Base-by-base conservation (phyloP, 2,888 invertebrate genomes). In the Sphinx pinastri region DNA sequence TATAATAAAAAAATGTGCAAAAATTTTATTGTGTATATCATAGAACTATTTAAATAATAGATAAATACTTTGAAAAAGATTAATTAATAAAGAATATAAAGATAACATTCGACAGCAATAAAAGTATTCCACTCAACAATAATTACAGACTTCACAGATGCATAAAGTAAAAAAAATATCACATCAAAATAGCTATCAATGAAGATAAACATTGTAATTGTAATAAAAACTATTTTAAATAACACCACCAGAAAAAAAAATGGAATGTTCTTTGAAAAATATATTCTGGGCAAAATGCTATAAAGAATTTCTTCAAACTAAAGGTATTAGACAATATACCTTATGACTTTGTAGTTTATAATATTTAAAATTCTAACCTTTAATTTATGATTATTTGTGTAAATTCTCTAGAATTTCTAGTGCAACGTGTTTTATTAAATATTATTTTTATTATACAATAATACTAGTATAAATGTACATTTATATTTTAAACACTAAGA, bases 351-450 rank as follows among this genome's bases (percentile, higher is more conserved):
- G 16, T 63, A 49, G 16, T 49, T 19, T 47, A 63, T 47, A 49
- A 12, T 49, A 63, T 19, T 60, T 16, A 60, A 11, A n/a, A 49
- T 63, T 49, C 63, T 63, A 25, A 25, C 25, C 25, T 1, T 25
- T 49, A 12, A 8, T 49, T 10, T 47, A 60, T 13, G 12, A 13
- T 13, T 47, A 63, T 63, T 49, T 47, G 63, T 63, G 63, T 63
- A 47, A 16, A 45, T 47, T 45, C 47, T 47, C 63, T 63, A 63
- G 19, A 13, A 13, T 63, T 19, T 49, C 63, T 63, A 63, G 63
- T 63, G 63, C 47, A 63, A 47, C 16, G 19, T 63, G 25, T 63
- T 38, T 38, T 38, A 38, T 38, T 47, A 14, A 19, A 12, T 49
- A 49, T 63, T 19, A 5, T 25, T 16, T 60, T 5, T 58, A 11